Percentiles rank a stretch among this genome's conserved stretches.
phyloP scores from a whole-genome alignment of 2,888 invertebrate genomes.

The Autographa gamma region DNA sequence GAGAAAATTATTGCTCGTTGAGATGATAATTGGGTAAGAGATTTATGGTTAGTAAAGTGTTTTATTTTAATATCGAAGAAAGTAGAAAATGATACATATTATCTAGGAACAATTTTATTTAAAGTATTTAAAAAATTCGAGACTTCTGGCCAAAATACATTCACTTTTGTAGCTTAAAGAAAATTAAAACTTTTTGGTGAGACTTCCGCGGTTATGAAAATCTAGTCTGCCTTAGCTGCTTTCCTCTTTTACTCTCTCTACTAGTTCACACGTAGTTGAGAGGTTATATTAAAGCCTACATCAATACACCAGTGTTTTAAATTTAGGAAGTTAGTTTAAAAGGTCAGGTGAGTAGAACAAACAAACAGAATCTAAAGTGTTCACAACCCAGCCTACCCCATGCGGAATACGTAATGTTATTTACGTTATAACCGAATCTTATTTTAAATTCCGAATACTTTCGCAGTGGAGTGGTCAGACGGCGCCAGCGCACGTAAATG shows the following conservation, averaged over 20 bases:
- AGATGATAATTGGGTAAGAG: not conserved
- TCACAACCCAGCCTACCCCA: constrained; percentile 7
- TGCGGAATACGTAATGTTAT: constrained; percentile 6
- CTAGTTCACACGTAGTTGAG: too few relatives aligned
- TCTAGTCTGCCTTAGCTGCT: too few relatives aligned
- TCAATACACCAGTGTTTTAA: too few relatives aligned
- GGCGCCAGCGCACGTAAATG: constrained; percentile 56
- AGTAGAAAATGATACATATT: too few relatives aligned
- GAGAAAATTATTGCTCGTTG: not conserved
- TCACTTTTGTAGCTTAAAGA: too few relatives aligned
- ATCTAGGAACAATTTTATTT: too few relatives aligned
- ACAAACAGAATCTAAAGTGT: constrained; percentile 5
- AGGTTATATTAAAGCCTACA: too few relatives aligned
- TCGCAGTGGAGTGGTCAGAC: constrained; percentile 33
- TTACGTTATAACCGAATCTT: constrained; percentile 23
- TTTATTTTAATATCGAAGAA: not conserved
- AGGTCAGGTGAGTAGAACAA: not conserved
- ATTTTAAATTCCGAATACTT: constrained; percentile 49
- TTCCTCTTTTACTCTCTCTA: too few relatives aligned
- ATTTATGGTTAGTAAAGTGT: not conserved
- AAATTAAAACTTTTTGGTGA: too few relatives aligned
- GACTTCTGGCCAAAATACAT: too few relatives aligned
- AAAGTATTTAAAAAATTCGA: too few relatives aligned
- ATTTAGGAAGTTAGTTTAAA: not conserved
- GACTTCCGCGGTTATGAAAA: too few relatives aligned